These are phyloP conservation scores for Nemotelus nigrinus DNA, from an alignment of 2,888 invertebrate genomes.

Conservation along the genomic window DNA sequence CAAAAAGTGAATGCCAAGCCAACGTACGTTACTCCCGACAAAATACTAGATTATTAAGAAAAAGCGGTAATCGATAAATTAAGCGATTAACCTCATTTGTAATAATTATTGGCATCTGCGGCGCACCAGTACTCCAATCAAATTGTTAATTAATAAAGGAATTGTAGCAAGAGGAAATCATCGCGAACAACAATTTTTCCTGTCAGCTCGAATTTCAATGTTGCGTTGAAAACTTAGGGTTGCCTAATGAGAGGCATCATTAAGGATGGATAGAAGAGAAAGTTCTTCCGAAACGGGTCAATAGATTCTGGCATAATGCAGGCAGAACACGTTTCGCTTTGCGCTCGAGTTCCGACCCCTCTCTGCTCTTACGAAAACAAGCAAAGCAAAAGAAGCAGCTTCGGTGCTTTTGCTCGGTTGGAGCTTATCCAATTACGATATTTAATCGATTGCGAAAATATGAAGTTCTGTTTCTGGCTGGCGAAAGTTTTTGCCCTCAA, in stretches of 20 bases:
- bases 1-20: neutral
- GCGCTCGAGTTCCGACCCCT: neutral
- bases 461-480: conserved; percentile 42
- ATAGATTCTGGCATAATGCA: conserved; percentile 42
- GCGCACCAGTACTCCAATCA: conserved; percentile 31
- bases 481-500: conserved; percentile 38
- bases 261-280: conserved; percentile 39
- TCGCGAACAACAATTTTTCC: conserved; percentile 42
- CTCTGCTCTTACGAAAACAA: neutral
- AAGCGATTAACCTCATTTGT: conserved; percentile 44
- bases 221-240: conserved; percentile 37
- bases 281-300: conserved; percentile 39
- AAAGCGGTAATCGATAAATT: conserved; percentile 38
- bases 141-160: conserved; percentile 46
- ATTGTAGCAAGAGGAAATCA: conserved; percentile 39
- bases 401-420: conserved; percentile 17
- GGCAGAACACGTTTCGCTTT: conserved; percentile 38
- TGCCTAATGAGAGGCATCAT: conserved; percentile 44
- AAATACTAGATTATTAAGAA: conserved; percentile 12
- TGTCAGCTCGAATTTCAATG: conserved; percentile 42
- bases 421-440: conserved; percentile 48
- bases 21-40: neutral
- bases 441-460: conserved; percentile 48
- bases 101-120: conserved; percentile 43
- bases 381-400: neutral